phyloP scores from a whole-genome alignment of 2,888 invertebrate species.

The Dorcus parallelipipedus region DNA sequence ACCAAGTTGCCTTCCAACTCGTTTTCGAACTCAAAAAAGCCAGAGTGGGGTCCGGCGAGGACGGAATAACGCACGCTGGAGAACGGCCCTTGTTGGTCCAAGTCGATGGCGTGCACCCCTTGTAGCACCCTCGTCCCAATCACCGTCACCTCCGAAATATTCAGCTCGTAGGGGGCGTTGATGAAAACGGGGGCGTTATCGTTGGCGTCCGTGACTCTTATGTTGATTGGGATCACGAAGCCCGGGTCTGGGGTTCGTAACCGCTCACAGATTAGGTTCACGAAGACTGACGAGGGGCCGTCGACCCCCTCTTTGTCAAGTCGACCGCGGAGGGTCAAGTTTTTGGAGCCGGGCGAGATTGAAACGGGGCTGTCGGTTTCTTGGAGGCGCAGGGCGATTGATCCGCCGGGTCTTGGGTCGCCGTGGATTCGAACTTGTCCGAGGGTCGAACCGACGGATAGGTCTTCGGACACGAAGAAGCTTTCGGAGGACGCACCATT shows the following conservation, averaged over 20 bases:
- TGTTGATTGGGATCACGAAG: constrained; percentile 76
- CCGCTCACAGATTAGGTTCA: constrained; percentile 82
- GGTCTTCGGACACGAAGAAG: constrained; percentile 85
- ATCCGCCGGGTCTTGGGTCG: constrained; percentile 71
- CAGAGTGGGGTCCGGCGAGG: constrained; percentile 73
- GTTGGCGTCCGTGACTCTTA: constrained; percentile 86
- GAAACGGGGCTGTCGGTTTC: constrained; percentile 77
- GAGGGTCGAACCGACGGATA: constrained; percentile 73
- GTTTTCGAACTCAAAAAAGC: constrained; percentile 79
- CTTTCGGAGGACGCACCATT: constrained; percentile 89
- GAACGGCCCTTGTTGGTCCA: constrained; percentile 84
- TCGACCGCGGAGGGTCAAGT: constrained; percentile 71
- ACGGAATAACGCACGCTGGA: constrained; percentile 83
- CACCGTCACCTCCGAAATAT: constrained; percentile 79
- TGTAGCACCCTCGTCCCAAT: constrained; percentile 71
- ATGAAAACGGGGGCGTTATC: constrained; percentile 84
- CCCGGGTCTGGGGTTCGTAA: constrained; percentile 66
- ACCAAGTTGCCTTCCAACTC: constrained; percentile 82
- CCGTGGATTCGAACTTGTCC: constrained; percentile 80
- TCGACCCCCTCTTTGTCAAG: constrained; percentile 81
- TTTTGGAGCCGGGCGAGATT: constrained; percentile 74
- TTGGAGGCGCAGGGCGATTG: constrained; percentile 74
- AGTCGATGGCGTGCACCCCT: constrained; percentile 74
- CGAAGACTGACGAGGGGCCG: constrained; percentile 81
- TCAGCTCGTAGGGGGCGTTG: constrained; percentile 76